Base-by-base conservation (phyloP, 2,113 vertebrate species). In the Rhinolophus ferrumequinum region DNA sequence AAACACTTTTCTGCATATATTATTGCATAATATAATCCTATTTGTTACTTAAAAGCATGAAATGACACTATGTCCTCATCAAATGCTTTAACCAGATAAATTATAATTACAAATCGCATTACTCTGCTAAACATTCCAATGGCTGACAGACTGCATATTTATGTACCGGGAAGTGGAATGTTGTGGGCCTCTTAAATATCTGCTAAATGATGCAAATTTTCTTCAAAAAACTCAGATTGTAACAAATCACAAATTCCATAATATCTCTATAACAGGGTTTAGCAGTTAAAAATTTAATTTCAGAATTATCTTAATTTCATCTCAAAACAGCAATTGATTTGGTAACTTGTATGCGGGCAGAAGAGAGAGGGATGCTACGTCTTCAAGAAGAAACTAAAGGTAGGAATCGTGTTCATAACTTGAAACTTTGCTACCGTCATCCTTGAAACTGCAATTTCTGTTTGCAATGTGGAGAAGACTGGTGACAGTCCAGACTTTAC, bases 401-500 rank as follows among this genome's bases (percentile, higher is more conserved):
- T n/a, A 62, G 47, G 35, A 79, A 73, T 73, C 56, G 67, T 70
- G 41, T n/a, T 80, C 41, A 4, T 33, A 38, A 21, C 66, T 44
- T 96, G 75, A 96, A 22, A 94, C 88, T 95, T 84, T 95, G 75
- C 28, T 76, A 44, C 95, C 97, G 73, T 62, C 41, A 87, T 75
- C 80, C 79, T 28, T 90, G 86, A 96, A 82, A 82, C 3, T 84
- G 80, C 95, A n/a, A 50, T 64, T 24, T 56, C 54, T 80, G 56
- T 56, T 67, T n/a, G 24, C 35, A 13, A 0, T 26, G n/a, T 38
- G 33, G 22, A 58, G 41, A 41, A 83, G 60, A 28, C 3, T 8
- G 21, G 84, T 52, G 93, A 83, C 30, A 64, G 22, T 80, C 92
- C 97, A 98, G 98, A 98, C 98, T 96, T 93, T 76, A 9, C 95